phyloP scores from a whole-genome alignment of 2,888 invertebrate species.

The Apoda limacodes region DNA sequence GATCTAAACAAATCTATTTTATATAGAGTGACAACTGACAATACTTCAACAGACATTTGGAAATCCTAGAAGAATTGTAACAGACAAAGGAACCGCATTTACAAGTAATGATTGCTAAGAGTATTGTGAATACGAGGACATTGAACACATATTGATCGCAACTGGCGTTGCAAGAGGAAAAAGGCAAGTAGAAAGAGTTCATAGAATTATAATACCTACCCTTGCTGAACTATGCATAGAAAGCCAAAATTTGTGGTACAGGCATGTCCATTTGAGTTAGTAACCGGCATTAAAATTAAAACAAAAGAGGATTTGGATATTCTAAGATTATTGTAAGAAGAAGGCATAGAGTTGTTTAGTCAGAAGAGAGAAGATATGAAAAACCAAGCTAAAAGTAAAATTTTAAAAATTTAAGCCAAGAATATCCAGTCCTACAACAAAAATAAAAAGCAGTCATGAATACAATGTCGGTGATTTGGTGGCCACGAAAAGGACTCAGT shows the following conservation, averaged over 20 bases:
- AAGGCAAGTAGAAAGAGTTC: conserved; percentile 25
- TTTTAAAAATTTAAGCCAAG: conserved; percentile 17
- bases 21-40: too few relatives aligned
- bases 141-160: conserved; percentile 26
- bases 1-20: too few relatives aligned
- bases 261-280: conserved; percentile 16
- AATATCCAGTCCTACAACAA: conserved; percentile 13
- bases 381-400: conserved; percentile 13
- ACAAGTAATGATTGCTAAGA: conserved; percentile 28
- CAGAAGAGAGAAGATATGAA: conserved; percentile 24
- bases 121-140: conserved; percentile 30
- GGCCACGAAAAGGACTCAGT: conserved; percentile 33
- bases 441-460: conserved; percentile 7
- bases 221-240: conserved; percentile 13
- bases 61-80: conserved; percentile 29
- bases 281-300: conserved; percentile 18
- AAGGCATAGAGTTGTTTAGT: conserved; percentile 23
- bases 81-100: conserved; percentile 34
- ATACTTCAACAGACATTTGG: conserved; percentile 29
- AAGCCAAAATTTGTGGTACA: conserved; percentile 9
- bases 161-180: conserved; percentile 31
- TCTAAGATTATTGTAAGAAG: conserved; percentile 22
- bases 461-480: conserved; percentile 19
- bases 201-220: conserved; percentile 8
- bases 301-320: conserved; percentile 13